phyloP scores from a whole-genome alignment of 1,140 invertebrate genomes.

The Heterodera schachtii region DNA sequence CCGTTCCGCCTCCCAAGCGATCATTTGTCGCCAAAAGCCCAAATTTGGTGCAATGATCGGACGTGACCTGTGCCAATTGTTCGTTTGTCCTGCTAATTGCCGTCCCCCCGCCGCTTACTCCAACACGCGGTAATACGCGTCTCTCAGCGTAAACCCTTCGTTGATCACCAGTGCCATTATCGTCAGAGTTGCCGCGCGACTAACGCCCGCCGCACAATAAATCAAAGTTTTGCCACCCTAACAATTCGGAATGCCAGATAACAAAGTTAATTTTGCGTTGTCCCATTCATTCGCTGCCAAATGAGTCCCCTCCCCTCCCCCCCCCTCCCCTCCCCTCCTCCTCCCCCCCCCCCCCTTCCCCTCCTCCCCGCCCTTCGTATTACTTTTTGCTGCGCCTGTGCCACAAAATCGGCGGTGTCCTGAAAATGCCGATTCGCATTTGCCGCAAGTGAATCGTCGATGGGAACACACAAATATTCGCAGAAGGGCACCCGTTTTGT shows the following conservation, averaged over 20 bases:
- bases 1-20: conserved; percentile 74
- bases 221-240: conserved; percentile 76
- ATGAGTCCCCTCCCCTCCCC: not conserved
- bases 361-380: not conserved
- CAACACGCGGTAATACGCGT: conserved; percentile 76
- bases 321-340: too few species aligned
- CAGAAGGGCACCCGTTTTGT: conserved; percentile 31
- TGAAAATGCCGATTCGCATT: conserved; percentile 71
- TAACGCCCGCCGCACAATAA: conserved; percentile 84
- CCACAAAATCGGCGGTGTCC: conserved; percentile 74
- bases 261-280: not conserved
- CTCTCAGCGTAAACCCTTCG: conserved; percentile 74
- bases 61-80: conserved; percentile 65
- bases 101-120: conserved; percentile 18
- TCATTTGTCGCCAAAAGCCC: conserved; percentile 83
- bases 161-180: conserved; percentile 85
- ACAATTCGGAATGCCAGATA: not conserved
- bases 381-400: conserved; percentile 43
- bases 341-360: not conserved
- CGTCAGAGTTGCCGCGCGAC: conserved; percentile 79
- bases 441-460: conserved; percentile 41
- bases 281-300: not conserved
- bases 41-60: conserved; percentile 82
- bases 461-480: conserved; percentile 41
- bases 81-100: not conserved